Conservation (phyloP, 2,888 invertebrate species). For the Criorhina ranunculi region DNA sequence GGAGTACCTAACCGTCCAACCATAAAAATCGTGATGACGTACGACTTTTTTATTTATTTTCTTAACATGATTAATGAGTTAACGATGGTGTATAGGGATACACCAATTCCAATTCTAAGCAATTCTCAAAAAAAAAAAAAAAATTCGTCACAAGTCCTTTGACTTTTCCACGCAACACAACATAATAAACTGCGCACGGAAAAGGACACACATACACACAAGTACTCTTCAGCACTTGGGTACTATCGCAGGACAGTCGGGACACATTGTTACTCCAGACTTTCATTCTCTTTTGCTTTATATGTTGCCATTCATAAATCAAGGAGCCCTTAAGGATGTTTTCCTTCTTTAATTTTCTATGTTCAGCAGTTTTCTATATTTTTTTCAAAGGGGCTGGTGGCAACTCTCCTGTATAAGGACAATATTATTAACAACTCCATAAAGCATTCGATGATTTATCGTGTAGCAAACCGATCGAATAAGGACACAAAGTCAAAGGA, state of each 20-base stretch:
- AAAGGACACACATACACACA: constrained; percentile 52
- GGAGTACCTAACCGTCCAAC: constrained; percentile 46
- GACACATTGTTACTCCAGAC: constrained; percentile 61
- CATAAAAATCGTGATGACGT: constrained; percentile 75
- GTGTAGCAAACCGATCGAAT: constrained; percentile 46
- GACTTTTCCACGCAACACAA: constrained; percentile 72
- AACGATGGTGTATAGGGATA: constrained; percentile 59
- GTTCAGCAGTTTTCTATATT: constrained; percentile 32
- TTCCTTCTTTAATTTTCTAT: constrained; percentile 33
- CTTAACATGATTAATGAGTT: constrained; percentile 72
- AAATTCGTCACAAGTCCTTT: constrained; percentile 76
- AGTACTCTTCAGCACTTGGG: constrained; percentile 60
- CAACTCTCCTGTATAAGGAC: constrained; percentile 13
- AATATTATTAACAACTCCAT: constrained; percentile 75
- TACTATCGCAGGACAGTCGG: constrained; percentile 68
- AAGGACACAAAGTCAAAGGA: constrained; percentile 52
- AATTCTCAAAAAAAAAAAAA: constrained; percentile 31
- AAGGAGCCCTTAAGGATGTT: constrained; percentile 54
- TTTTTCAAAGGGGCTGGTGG: constrained; percentile 38
- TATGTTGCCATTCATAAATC: constrained; percentile 72
- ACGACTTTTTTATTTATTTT: constrained; percentile 67
- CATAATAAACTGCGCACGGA: constrained; percentile 66
- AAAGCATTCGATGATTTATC: constrained; percentile 70
- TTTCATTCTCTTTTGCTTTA: constrained; percentile 25
- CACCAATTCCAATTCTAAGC: constrained; percentile 40